Evolutionary conservation across 2,888 invertebrate species (phyloP), one percentile per base, ranked within the genome.

Genomic region (Agriopis aurantiaria): DNA sequence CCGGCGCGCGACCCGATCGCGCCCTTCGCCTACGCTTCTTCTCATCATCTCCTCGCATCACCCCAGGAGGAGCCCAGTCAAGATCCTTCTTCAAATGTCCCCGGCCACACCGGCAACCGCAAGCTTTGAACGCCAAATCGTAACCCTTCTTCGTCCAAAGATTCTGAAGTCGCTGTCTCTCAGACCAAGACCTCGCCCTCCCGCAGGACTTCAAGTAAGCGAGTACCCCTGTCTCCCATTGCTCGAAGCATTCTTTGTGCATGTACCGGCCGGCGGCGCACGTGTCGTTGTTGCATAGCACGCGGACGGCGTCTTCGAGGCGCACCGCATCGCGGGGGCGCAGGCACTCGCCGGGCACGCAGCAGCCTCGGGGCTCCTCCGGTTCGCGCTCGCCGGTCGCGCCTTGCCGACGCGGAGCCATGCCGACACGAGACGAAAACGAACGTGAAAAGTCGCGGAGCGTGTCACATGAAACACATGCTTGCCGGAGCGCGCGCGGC

Each of bases 131-230:
- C 8, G 98, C 98, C 88, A 99, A 91, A 91, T 99, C 99, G 94
- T 99, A 99, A 65, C 99, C 99, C 91, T 99, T 99, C 92, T 99
- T 99, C 68, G 99, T 98, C 99, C 99, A 99, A 70, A 99, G 93
- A 91, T 99, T 99, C 93, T 99, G 99, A 82, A 97, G 96, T 43
- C 99, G 96, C 89, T 99, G 99, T 69, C 98, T 96, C 88, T 99
- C 99, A 49, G 98, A 98, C 99, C 99, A 99, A 77, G 97, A 98
- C 33, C 99, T 95, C 5, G 99, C 98, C 48, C 99, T 95, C 61
- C 98, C 98, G 92, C 98, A 98, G 48, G 97, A 97, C 89, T 98
- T 98, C 72, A 99, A 95, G 85, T 98, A 98, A 64, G 97, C 97
- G 78, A 99, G 95, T 69, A 99, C 97, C 49, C 97, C 96, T 88